Conservation (phyloP, 2,888 invertebrate genomes). For the Stenotaenia linearis region DNA sequence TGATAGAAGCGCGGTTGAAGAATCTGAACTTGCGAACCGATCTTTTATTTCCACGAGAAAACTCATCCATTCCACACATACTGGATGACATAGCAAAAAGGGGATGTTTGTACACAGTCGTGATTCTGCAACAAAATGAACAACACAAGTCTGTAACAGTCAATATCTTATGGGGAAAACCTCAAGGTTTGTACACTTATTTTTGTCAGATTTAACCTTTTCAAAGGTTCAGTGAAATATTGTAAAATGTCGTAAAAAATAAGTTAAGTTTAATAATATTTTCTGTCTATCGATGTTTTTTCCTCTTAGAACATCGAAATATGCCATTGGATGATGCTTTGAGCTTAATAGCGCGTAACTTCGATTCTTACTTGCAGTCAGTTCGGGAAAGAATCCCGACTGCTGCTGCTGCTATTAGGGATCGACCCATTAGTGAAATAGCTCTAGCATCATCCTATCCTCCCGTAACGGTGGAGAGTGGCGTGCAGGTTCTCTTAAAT, state of each 20-base stretch:
- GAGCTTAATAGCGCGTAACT: slow-evolving; percentile 59
- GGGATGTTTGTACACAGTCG: slow-evolving; percentile 82
- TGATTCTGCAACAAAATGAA: slow-evolving; percentile 79
- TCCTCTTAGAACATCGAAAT: slow-evolving; percentile 76
- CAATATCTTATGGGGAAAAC: slow-evolving; percentile 74
- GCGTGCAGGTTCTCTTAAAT: slow-evolving; percentile 62
- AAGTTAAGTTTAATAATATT: not conserved
- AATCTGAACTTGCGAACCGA: slow-evolving; percentile 73
- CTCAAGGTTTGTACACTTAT: slow-evolving; percentile 6
- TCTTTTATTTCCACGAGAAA: slow-evolving; percentile 83
- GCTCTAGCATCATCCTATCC: slow-evolving; percentile 45
- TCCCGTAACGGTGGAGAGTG: slow-evolving; percentile 46
- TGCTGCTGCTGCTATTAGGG: slow-evolving; percentile 35
- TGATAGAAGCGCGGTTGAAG: slow-evolving; percentile 73
- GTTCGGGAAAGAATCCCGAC: slow-evolving; percentile 28
- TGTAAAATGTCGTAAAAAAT: too few species aligned
- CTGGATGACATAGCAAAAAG: slow-evolving; percentile 80
- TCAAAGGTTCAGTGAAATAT: not conserved
- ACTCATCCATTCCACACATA: slow-evolving; percentile 71
- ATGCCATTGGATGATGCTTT: slow-evolving; percentile 92
- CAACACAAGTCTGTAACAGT: slow-evolving; percentile 79
- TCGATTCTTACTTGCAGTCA: slow-evolving; percentile 44
- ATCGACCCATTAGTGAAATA: slow-evolving; percentile 37
- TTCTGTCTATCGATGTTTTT: slow-evolving; percentile 27
- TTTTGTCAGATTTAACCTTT: not conserved